Conservation (phyloP, 2,797 vertebrate species). For the Ptychadena robeensis region DNA sequence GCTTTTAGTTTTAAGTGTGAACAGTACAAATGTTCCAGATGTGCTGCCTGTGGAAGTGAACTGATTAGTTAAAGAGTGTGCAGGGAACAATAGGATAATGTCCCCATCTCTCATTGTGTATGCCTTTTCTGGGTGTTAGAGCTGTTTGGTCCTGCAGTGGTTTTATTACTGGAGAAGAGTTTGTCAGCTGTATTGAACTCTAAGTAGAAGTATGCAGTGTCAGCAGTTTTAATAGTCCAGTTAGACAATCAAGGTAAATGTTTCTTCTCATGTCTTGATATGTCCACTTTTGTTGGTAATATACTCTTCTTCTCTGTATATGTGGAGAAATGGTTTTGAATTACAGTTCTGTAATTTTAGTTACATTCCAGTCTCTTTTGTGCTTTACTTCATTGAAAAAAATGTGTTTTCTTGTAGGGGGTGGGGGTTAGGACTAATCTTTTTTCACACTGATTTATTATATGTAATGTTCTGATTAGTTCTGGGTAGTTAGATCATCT, state of each 20-base stretch:
- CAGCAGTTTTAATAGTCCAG: background rate
- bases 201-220: background rate
- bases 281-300: constrained; percentile 3
- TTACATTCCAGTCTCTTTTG: background rate
- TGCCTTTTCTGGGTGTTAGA: background rate
- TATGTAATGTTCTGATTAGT: background rate
- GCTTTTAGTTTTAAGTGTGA: background rate
- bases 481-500: too few relatives aligned
- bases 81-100: constrained; percentile 14
- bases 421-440: too few relatives aligned
- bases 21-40: constrained; percentile 29
- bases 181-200: too few relatives aligned
- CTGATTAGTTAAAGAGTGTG: background rate
- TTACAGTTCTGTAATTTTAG: constrained; percentile 33
- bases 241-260: background rate
- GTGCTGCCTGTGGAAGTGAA: constrained; percentile 17
- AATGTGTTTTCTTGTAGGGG: background rate
- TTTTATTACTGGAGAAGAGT: background rate
- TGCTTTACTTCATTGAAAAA: constrained; percentile 4
- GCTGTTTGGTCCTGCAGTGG: background rate
- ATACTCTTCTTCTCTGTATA: background rate
- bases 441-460: background rate
- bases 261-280: background rate
- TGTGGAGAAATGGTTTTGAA: constrained; percentile 16
- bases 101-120: constrained; percentile 5